A percentile compares a stretch with the other conserved stretches of the same genome.
phyloP scores from a whole-genome alignment of 2,113 vertebrate genomes.

The Tylochromis polylepis region DNA sequence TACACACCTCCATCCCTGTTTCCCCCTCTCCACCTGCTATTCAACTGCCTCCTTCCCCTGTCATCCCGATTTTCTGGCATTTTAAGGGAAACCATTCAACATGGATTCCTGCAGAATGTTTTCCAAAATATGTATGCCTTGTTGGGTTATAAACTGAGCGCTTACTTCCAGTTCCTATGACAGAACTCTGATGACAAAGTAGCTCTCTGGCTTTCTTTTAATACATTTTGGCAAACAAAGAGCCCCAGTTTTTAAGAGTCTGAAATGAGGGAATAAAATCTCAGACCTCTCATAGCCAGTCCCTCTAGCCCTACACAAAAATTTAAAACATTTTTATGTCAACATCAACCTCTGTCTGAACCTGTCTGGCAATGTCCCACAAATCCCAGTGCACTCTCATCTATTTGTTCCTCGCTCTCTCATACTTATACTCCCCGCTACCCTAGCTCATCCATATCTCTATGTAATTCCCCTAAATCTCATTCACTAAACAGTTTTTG shows the following conservation, averaged over 20 bases:
- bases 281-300: constrained; percentile 1
- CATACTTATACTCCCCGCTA: not conserved
- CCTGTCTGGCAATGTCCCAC: not conserved
- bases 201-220: not conserved
- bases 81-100: constrained; percentile 1
- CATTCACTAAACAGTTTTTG: not conserved
- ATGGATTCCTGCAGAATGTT: not conserved
- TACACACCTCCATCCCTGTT: constrained; percentile 7
- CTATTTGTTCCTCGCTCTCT: not conserved
- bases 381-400: not conserved
- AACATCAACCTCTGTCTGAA: not conserved
- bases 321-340: not conserved
- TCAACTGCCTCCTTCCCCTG: not conserved
- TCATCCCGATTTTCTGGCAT: constrained; percentile 31
- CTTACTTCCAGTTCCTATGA: not conserved
- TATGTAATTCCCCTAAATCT: not conserved
- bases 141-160: not conserved
- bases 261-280: constrained; percentile 19
- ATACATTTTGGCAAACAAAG: not conserved
- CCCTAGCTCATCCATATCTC: not conserved
- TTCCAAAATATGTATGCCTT: not conserved
- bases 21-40: not conserved
- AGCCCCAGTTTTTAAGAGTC: not conserved
- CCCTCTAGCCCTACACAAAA: not conserved
- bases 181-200: not conserved